Percentiles rank a stretch among this genome's conserved stretches.
Evolutionary conservation across 2,113 vertebrate species (phyloP).

Genomic region (Vimba vimba): DNA sequence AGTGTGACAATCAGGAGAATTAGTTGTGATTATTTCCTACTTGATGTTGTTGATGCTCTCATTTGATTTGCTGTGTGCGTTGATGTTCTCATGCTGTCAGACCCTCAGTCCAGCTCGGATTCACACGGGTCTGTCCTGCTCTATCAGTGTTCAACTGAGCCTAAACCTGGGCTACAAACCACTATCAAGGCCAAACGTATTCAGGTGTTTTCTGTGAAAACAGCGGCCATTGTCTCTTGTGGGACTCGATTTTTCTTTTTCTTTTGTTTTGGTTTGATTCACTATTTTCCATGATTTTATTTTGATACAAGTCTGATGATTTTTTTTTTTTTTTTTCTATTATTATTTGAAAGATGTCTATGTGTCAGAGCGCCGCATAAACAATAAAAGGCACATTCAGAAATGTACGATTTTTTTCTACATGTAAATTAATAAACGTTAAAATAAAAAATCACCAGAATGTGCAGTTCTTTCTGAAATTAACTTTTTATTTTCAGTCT

Average conservation of each 20-base stretch:
- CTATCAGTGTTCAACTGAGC: slow-evolving; percentile 61
- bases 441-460: neutral
- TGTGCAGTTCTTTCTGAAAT: neutral
- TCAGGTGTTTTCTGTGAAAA: slow-evolving; percentile 83
- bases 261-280: slow-evolving; percentile 35
- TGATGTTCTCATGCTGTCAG: slow-evolving; percentile 13
- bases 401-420: slow-evolving; percentile 59
- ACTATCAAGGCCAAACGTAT: slow-evolving; percentile 60
- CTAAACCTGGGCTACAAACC: slow-evolving; percentile 46
- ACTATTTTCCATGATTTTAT: slow-evolving; percentile 59
- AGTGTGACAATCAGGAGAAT: slow-evolving; percentile 52
- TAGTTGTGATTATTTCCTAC: neutral
- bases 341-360: slow-evolving; percentile 62
- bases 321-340: slow-evolving; percentile 38
- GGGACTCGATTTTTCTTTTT: slow-evolving; percentile 73
- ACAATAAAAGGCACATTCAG: slow-evolving; percentile 45
- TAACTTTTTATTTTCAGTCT: neutral
- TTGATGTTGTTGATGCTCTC: neutral
- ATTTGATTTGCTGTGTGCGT: slow-evolving; percentile 32
- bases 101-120: neutral
- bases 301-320: slow-evolving; percentile 65
- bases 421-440: slow-evolving; percentile 63
- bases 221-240: slow-evolving; percentile 76
- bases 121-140: slow-evolving; percentile 17
- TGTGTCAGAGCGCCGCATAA: slow-evolving; percentile 57